Base-by-base conservation (phyloP, 2,888 invertebrate species). In the Crioceris asparagi region DNA sequence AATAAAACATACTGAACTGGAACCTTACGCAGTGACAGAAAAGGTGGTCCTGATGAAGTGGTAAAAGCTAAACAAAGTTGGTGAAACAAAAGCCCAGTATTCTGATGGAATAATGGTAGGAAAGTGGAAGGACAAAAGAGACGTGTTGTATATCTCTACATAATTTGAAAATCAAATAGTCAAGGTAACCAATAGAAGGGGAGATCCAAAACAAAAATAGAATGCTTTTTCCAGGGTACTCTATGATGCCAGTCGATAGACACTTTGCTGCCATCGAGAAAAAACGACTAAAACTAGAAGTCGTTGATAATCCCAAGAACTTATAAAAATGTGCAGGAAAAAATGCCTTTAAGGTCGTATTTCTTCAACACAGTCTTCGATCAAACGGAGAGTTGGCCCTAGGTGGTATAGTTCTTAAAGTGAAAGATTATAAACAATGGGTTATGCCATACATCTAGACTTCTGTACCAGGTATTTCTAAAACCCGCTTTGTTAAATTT, bases 211-310 rank as follows among this genome's bases (percentile, higher is more conserved):
- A n/a, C n/a, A n/a, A n/a, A n/a, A n/a, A n/a, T n/a, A n/a, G n/a
- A n/a, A n/a, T n/a, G n/a, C n/a, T n/a, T n/a, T n/a, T 50, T 10
- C 48, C 50, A 23, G 50, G 48, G 5, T 50, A 50, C 33, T 48
- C 47, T 1, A 50, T 51, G 52, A 51, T 51, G 49, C 49, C 50
- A 2, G 39, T 50, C 2, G 48, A 49, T 39, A 19, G 49, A 12
- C 43, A 48, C 31, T 45, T 45, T 67, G 32, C 18, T 17, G 29
- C 23, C 15, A 39, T 35, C n/a, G 39, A 40, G 29, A 34, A 37
- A 23, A 37, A 40, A n/a, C 16, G 33, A 17, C 27, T 40, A 11
- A 40, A 32, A 19, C 16, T 27, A 15, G 36, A 40, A 11, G 29
- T 25, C 14, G 32, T 40, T 27, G 36, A 40, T 18, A 40, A 37